A percentile compares a stretch with the other conserved stretches of the same genome.
Evolutionary conservation across 2,888 invertebrate species (phyloP).

Genomic region (Brachyopa scutellaris): DNA sequence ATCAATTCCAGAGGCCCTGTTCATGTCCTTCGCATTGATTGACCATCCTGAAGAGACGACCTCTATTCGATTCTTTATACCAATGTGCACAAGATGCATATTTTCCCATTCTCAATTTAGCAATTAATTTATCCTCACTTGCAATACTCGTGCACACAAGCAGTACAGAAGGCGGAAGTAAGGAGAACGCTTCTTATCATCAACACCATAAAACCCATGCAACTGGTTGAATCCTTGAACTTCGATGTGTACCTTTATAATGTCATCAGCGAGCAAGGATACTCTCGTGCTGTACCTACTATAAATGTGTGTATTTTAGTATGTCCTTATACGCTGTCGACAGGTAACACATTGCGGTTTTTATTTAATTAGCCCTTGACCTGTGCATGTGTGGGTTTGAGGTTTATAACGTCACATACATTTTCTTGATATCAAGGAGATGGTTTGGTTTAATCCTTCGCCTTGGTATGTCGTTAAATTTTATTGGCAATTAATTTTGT

Average conservation of each 20-base stretch:
- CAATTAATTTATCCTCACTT: conserved; percentile 30
- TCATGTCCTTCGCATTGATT: conserved; percentile 39
- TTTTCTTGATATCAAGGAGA: conserved; percentile 34
- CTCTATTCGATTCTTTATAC: neutral
- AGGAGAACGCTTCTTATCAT: conserved; percentile 13
- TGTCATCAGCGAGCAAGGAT: conserved; percentile 37
- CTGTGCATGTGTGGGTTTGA: conserved; percentile 20
- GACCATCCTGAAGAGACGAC: neutral
- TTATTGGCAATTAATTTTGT: conserved; percentile 69
- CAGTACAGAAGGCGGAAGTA: neutral
- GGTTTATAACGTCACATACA: neutral
- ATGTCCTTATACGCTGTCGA: conserved; percentile 8
- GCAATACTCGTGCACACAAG: neutral
- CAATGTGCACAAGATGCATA: conserved; percentile 3
- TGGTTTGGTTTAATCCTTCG: conserved; percentile 25
- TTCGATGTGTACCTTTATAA: conserved; percentile 45
- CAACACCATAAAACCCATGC: conserved; percentile 14
- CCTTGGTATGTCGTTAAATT: conserved; percentile 52
- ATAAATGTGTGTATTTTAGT: neutral
- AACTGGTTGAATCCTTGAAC: conserved; percentile 67
- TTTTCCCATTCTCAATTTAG: conserved; percentile 18
- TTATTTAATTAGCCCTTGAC: conserved; percentile 64
- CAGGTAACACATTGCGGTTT: conserved; percentile 57
- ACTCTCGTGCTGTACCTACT: neutral
- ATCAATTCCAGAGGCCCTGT: conserved; percentile 41